These are phyloP conservation scores for Parochlus steinenii DNA, from an alignment of 2,888 invertebrate species.

Conservation along the genomic window DNA sequence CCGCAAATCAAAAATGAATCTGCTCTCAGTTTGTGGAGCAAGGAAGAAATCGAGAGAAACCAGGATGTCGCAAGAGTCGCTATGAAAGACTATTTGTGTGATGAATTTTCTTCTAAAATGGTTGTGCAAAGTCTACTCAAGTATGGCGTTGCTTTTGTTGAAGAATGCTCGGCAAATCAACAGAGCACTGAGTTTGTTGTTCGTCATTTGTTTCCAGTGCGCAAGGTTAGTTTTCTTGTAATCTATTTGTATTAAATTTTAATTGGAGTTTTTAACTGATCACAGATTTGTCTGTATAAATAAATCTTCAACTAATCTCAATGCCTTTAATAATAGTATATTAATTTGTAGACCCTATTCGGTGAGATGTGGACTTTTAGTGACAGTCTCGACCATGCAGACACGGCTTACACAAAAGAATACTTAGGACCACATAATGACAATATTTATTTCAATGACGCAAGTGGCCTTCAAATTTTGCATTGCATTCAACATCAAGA, in stretches of 20 bases:
- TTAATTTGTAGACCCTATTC: conserved; percentile 54
- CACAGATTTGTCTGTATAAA: too few species aligned
- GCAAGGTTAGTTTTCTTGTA: too few species aligned
- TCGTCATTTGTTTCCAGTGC: conserved; percentile 6
- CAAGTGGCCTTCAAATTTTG: conserved; percentile 48
- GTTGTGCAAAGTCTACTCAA: conserved; percentile 31
- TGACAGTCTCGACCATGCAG: conserved; percentile 40
- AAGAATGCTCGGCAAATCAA: conserved; percentile 23
- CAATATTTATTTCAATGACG: conserved; percentile 58
- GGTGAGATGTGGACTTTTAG: conserved; percentile 58
- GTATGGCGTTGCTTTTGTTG: conserved; percentile 28
- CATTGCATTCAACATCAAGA: conserved; percentile 38
- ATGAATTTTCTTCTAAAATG: conserved; percentile 28
- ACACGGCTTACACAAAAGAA: conserved; percentile 54
- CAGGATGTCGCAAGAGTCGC: conserved; percentile 28
- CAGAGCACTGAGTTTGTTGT: conserved; percentile 32
- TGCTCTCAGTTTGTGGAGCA: conserved; percentile 36
- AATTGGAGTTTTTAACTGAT: too few species aligned
- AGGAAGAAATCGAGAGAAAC: conserved; percentile 26
- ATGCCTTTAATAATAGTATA: conserved; percentile 47
- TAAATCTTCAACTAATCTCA: too few species aligned
- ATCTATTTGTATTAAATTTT: too few species aligned
- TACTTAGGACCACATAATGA: conserved; percentile 58
- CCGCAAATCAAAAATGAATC: conserved; percentile 23
- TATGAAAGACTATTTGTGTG: conserved; percentile 32